Evolutionary conservation across 2,113 vertebrate genomes (phyloP).

Genomic region (Macquaria ambigua): DNA sequence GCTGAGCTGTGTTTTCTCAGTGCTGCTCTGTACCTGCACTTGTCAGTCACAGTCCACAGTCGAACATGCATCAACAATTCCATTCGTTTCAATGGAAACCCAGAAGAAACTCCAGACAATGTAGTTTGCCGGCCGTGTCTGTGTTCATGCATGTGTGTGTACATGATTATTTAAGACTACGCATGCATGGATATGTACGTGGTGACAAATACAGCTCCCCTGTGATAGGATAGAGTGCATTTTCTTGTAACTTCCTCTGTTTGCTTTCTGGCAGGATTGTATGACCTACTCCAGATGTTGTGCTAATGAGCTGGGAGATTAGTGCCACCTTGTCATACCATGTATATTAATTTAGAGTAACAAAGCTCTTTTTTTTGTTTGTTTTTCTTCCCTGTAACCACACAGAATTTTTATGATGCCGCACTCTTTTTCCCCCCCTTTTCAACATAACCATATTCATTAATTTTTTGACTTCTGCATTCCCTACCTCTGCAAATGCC

Average conservation of each 20-base stretch:
- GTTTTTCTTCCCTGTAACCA: slow-evolving; percentile 6
- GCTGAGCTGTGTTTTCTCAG: slow-evolving; percentile 50
- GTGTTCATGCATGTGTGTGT: slow-evolving; percentile 20
- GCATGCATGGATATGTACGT: slow-evolving; percentile 17
- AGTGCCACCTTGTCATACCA: slow-evolving; percentile 53
- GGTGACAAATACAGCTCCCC: slow-evolving; percentile 43
- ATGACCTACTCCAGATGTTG: slow-evolving; percentile 73
- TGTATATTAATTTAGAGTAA: slow-evolving; percentile 48
- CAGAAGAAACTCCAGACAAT: slow-evolving; percentile 9
- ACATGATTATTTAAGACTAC: slow-evolving; percentile 11
- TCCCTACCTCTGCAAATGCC: background rate
- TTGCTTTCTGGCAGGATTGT: slow-evolving; percentile 59
- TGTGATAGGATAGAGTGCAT: slow-evolving; percentile 39
- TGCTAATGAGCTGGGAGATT: slow-evolving; percentile 70
- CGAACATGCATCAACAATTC: background rate
- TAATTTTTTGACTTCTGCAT: background rate
- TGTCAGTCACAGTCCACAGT: slow-evolving; percentile 50
- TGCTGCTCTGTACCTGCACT: slow-evolving; percentile 36
- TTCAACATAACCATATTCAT: background rate
- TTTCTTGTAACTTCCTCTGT: slow-evolving; percentile 49
- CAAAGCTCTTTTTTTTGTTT: background rate
- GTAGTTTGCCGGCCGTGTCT: background rate
- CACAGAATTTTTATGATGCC: background rate
- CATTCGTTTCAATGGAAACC: slow-evolving; percentile 8
- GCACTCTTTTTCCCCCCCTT: background rate